Base-by-base conservation (phyloP, 2,113 vertebrate species). In the Myotis brandtii region DNA sequence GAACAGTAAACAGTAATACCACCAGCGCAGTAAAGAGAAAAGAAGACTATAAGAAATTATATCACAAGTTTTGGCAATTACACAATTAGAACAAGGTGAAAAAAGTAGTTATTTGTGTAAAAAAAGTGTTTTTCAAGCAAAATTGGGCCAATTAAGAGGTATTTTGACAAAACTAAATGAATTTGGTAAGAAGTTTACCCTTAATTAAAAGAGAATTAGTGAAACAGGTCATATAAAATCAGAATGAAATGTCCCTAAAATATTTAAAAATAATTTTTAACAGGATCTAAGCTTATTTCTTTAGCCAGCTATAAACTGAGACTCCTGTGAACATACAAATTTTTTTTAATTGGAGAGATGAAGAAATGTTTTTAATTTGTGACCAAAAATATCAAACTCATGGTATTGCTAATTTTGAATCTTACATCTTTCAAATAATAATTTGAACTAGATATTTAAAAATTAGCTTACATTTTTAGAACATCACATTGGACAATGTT, bases 211-310 rank as follows among this genome's bases (percentile, higher is more conserved):
- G 32, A 89, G 20, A 77, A 48, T 66, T 37, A 50, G 9, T 89
- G 25, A 67, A 83, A 62, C 9, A 21, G 48, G 18, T 73, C 37
- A 67, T 59, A 25, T 59, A 30, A 80, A 89, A 59, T 89, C 23
- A 81, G 23, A 96, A 89, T 73, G 46, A 75, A 75, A 73, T 30
- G 4, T 79, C 18, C 27, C 5, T 23, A n/a, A 48, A 34, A 59
- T 96, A 86, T 76, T 91, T 80, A 48, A 1, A 40, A 88, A 54
- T 64, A 88, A 81, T 50, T 84, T 64, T 72, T 17, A 88, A 54
- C 16, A 79, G 9, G 12, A 56, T 43, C 2, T n/a, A 79, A 89
- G 9, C 1, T 96, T 82, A 52, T 46, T 46, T 73, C 13, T 84
- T 83, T 66, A 27, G 52, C 18, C 56, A 92, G 32, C 20, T 81